Base-by-base conservation (phyloP, 2,113 vertebrate species). In the Heterochromis multidens region DNA sequence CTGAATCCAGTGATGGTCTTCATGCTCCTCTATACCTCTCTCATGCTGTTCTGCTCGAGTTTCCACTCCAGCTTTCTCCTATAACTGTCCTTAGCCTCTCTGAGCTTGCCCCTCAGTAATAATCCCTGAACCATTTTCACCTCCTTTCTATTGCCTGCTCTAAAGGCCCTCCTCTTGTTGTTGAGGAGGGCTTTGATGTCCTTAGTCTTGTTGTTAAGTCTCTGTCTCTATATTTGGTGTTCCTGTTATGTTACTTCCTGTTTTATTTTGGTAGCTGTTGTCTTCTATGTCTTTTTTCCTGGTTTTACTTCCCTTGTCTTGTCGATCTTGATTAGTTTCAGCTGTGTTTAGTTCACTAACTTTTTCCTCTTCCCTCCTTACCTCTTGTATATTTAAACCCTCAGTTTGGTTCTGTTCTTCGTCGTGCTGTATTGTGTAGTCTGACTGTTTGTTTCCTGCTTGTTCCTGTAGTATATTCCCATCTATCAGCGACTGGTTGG, bases 261-360 rank as follows among this genome's bases (percentile, higher is more conserved):
- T 37, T 43, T n/a, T 35, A 35, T 35, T 17, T n/a, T 35, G 31
- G 31, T 63, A n/a, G 61, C 61, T 63, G 19, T 63, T 0, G 1
- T 63, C 61, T 63, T 62, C 21, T 62, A 5, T 35, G 5, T 35
- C 60, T 62, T 62, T 1, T n/a, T 7, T 62, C 3, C 0, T 35
- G 10, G 1, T 3, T 62, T 62, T 35, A 35, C 1, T 62, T 35
- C 3, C 60, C 0, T 62, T n/a, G n/a, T 62, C 17, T 0, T 62
- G 31, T 35, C 0, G 35, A 1, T 19, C 60, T 35, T 4, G 5
- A 62, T 62, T 13, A 35, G 5, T n/a, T 62, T 62, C 60, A 21
- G 17, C 17, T 31, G 21, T 33, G 17, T 62, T 61, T 21, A 0
- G 0, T 49, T 49, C 16, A 16, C 49, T 7, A 52, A 19, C 49